Base-by-base conservation (phyloP, 2,888 invertebrate species). In the Tricholauxania praeusta region DNA sequence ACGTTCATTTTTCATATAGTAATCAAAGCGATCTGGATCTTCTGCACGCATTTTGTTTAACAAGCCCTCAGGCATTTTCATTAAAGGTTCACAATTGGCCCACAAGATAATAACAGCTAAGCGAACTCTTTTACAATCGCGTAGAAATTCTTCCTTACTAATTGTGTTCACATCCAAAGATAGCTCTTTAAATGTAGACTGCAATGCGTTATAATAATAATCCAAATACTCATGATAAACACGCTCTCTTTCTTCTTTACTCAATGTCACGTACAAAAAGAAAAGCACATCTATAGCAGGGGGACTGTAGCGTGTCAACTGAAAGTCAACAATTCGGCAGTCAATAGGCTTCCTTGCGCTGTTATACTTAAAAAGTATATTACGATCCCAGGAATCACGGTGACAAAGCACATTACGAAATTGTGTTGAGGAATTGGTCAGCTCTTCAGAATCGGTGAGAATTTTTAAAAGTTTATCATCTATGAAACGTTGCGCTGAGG, bases 251-350 rank as follows among this genome's bases (percentile, higher is more conserved):
- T 88, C 84, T 8, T 82, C 78, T 0, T 81, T 78, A 1, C 85
- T 82, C 3, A 88, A 83, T 73, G 88, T 88, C 6, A 90, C 81
- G 68, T 88, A 88, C 1, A 91, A 80, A 22, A 89, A 80, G 39
- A 87, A 86, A 10, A 89, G 81, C 1, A 91, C 83, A 78, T 91
- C 91, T 65, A 90, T 87, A 1, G 89, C 86, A 1, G 91, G 89
- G 0, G 91, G 89, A 22, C 86, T 86, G 74, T 91, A 91, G n/a
- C 89, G 86, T 0, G 87, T 79, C 71, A 90, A 78, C 78, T 91
- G 91, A 77, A 89, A 91, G 80, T 91, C 91, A 2, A 91, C 87
- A 47, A 91, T 79, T 51, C 88, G 80, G 73, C 89, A 89, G 8
- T 84, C 84, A 0, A 84, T 79, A 2, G 87, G 86, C 52, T 68